These are phyloP conservation scores for Calliphora vomitoria DNA, from an alignment of 2,888 invertebrate genomes.

Conservation along the genomic window DNA sequence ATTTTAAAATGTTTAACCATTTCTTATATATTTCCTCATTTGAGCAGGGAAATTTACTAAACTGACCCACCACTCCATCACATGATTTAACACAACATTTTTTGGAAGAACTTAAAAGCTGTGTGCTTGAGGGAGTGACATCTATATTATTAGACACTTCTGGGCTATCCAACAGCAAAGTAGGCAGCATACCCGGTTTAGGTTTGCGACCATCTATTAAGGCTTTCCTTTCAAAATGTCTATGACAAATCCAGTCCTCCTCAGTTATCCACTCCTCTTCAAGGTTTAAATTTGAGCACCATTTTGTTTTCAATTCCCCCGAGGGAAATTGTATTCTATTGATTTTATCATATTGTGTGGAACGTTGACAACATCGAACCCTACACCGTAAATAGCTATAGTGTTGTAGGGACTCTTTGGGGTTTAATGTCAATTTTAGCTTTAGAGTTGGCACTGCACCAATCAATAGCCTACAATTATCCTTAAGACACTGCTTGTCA, in stretches of 20 bases:
- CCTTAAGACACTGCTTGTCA: conserved; percentile 76
- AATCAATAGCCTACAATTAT: conserved; percentile 75
- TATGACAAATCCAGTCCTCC: conserved; percentile 77
- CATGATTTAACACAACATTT: conserved; percentile 77
- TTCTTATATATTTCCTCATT: conserved; percentile 70
- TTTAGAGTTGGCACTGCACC: conserved; percentile 80
- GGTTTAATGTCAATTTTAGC: conserved; percentile 70
- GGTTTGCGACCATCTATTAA: conserved; percentile 74
- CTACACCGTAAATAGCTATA: conserved; percentile 58
- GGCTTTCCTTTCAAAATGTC: conserved; percentile 78
- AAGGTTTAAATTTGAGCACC: conserved; percentile 78
- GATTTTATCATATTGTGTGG: conserved; percentile 59
- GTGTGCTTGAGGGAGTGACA: too few species aligned
- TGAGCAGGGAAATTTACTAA: background rate
- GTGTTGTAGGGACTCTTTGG: conserved; percentile 5
- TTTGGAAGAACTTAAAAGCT: background rate
- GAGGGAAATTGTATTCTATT: conserved; percentile 73
- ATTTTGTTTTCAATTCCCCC: conserved; percentile 71
- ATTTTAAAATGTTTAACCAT: conserved; percentile 78
- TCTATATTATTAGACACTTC: too few species aligned
- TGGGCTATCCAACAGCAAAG: conserved; percentile 76
- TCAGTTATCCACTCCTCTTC: conserved; percentile 41
- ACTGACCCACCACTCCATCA: background rate
- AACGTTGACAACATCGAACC: conserved; percentile 67
- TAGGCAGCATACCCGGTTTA: conserved; percentile 77